Conservation (phyloP, 2,113 vertebrate genomes). For the Microtus oregoni region DNA sequence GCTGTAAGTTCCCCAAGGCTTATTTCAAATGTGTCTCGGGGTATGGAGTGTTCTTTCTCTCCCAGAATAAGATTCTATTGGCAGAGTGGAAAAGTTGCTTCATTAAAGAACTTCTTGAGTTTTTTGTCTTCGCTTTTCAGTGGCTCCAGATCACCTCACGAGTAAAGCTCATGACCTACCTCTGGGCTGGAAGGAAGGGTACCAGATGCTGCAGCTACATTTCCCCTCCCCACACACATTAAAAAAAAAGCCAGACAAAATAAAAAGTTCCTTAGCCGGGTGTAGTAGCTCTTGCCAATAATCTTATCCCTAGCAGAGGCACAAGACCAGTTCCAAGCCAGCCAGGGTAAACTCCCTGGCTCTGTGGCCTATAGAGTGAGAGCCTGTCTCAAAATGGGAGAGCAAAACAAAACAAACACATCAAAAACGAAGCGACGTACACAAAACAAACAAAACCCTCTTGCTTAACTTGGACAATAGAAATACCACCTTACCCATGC, state of each 20-base stretch:
- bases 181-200: background rate
- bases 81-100: background rate
- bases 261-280: background rate
- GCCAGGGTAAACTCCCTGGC: background rate
- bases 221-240: background rate
- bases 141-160: background rate
- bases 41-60: background rate
- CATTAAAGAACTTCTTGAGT: background rate
- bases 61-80: background rate
- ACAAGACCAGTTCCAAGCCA: background rate
- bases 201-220: rapidly evolving
- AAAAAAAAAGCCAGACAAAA: background rate
- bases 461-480: background rate
- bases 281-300: background rate
- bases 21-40: background rate
- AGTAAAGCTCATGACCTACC: rapidly evolving
- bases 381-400: background rate
- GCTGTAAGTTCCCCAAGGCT: background rate
- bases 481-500: background rate
- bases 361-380: background rate
- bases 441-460: background rate
- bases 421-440: background rate
- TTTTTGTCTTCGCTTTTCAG: background rate
- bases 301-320: background rate
- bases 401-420: background rate